Conservation (phyloP, 2,797 vertebrate genomes). For the Rhadinocentrus ornatus region DNA sequence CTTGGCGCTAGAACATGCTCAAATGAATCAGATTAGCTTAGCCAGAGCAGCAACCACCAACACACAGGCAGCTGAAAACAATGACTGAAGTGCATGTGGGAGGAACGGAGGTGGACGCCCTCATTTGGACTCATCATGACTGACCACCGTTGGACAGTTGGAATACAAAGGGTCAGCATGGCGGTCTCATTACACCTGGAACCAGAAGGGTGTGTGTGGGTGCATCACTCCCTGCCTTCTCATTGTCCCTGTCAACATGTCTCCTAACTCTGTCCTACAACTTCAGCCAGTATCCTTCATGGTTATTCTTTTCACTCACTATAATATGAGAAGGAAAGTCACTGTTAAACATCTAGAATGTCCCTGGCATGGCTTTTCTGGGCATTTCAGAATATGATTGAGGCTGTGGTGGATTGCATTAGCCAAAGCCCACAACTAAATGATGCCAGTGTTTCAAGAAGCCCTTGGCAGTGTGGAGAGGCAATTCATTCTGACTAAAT, state of each 20-base stretch:
- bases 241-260: constrained; percentile 53
- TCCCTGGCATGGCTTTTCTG: constrained; percentile 16
- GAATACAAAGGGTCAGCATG: constrained; percentile 50
- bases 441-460: constrained; percentile 66
- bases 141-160: constrained; percentile 59
- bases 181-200: constrained; percentile 72
- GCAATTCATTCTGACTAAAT: constrained; percentile 71
- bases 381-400: constrained; percentile 18
- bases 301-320: constrained; percentile 1
- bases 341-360: constrained; percentile 40
- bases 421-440: constrained; percentile 60
- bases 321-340: constrained; percentile 24
- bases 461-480: constrained; percentile 65
- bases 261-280: constrained; percentile 35
- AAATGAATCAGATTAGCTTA: constrained; percentile 11
- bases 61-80: constrained; percentile 20
- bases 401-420: constrained; percentile 53
- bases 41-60: constrained; percentile 5
- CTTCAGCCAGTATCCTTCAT: constrained; percentile 22
- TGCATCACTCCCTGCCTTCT: constrained; percentile 50
- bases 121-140: constrained; percentile 57
- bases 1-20: background rate
- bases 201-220: constrained; percentile 46
- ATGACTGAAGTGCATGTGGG: constrained; percentile 34
- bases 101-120: constrained; percentile 42